A percentile compares a stretch with the other conserved stretches of the same genome.
These are phyloP conservation scores for Troides helena DNA, from an alignment of 2,888 invertebrate species.

Conservation along the genomic window DNA sequence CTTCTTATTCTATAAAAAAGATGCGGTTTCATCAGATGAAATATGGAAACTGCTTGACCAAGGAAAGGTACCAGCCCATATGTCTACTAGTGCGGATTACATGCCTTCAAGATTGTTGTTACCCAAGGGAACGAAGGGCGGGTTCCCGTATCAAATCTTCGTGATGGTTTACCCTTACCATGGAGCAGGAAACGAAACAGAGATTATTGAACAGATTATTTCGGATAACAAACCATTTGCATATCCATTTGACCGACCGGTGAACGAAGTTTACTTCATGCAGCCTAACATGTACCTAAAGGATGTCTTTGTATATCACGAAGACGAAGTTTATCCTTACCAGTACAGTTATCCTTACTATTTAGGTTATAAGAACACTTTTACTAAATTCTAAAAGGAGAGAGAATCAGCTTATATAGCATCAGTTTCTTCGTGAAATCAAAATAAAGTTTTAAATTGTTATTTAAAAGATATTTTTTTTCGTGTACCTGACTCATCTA, in stretches of 20 bases:
- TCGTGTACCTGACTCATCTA: no score
- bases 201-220: constrained; percentile 48
- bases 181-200: constrained; percentile 53
- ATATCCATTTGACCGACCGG: constrained; percentile 81
- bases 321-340: constrained; percentile 58
- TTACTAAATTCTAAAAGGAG: constrained; percentile 45
- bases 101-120: constrained; percentile 85
- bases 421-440: neutral
- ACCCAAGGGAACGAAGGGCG: constrained; percentile 85
- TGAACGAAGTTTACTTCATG: constrained; percentile 63
- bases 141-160: constrained; percentile 83
- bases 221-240: constrained; percentile 77
- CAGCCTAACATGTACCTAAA: constrained; percentile 82
- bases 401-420: constrained; percentile 36
- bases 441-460: neutral
- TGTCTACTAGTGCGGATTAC: constrained; percentile 77
- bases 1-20: constrained; percentile 81
- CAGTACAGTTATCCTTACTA: constrained; percentile 48
- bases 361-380: constrained; percentile 41
- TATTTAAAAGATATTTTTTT: constrained; percentile 7
- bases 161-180: constrained; percentile 81
- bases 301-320: constrained; percentile 79
- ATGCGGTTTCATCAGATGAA: constrained; percentile 81
- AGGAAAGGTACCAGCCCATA: constrained; percentile 72
- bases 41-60: constrained; percentile 81